Evolutionary conservation across 2,113 vertebrate genomes (phyloP), one percentile per base, ranked within the genome.

Genomic region (Coturnix japonica): DNA sequence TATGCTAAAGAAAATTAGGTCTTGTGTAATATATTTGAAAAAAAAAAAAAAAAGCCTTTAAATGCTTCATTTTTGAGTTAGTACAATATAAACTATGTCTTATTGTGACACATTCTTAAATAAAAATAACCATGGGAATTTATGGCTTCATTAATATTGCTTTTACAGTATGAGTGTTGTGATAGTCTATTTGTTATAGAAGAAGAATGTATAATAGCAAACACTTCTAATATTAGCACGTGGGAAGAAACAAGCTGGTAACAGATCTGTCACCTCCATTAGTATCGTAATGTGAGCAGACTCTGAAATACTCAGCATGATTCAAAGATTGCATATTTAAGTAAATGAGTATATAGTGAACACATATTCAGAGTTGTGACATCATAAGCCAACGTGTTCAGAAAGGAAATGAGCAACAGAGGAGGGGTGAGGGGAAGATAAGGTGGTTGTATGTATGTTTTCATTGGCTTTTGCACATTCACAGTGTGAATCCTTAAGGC

Each of bases 381-480:
- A 49, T 59, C 22, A 43, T 37, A 59, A 73, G 57, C 5, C 9
- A 74, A 11, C 31, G 26, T 31, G 73, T 5, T 54, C 16, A 12
- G 44, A 65, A 9, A 70, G 23, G 35, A 87, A 61, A 65, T 22
- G 65, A 2, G 13, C 16, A 66, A 49, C 54, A 35, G 7, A 1
- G 1, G 12, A 39, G 3, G 10, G 3, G 13, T 0, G 0, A 33
- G 18, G 9, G 8, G 35, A 22, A 37, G 35, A 7, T 21, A 39
- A 72, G 15, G 12, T 22, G 19, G 13, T 23, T 63, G 21, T 4
- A 13, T 22, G 20, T 66, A 18, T 16, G 7, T 56, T 71, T 46
- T 46, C 15, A 22, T 33, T 63, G 67, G 30, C 8, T 5, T 15
- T 59, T 54, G 23, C 19, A 37, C 1, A 0, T 41, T 4, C 44